Conservation (phyloP, 2,797 vertebrate species). For the Heterohyrax brucei region DNA sequence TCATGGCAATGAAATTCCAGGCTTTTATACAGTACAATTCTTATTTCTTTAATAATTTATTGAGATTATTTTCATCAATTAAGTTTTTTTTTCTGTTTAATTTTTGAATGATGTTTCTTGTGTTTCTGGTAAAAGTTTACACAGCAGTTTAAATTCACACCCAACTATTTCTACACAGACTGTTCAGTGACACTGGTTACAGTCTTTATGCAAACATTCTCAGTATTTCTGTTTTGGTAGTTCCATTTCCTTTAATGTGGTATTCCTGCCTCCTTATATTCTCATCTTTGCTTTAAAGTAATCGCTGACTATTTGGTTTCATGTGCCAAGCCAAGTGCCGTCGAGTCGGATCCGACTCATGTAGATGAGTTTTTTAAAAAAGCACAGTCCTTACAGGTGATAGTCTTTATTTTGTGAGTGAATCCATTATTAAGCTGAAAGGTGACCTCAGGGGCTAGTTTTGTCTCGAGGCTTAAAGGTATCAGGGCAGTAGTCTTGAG, state of each 20-base stretch:
- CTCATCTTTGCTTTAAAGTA: too few relatives aligned
- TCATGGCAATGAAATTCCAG: background rate
- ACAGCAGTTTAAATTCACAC: background rate
- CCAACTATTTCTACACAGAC: background rate
- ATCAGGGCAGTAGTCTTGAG: background rate
- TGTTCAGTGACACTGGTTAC: background rate
- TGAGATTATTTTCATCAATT: conserved; percentile 19
- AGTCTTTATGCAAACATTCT: background rate
- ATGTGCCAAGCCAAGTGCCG: too few relatives aligned
- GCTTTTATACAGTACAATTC: background rate
- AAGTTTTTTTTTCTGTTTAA: conserved; percentile 10
- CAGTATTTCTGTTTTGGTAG: too few relatives aligned
- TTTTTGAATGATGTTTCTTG: background rate
- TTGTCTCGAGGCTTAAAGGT: background rate
- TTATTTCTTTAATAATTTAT: conserved; percentile 3
- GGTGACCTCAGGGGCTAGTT: background rate
- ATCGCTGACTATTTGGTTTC: background rate
- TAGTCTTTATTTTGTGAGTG: background rate
- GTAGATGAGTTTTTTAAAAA: background rate
- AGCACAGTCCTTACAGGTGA: too few relatives aligned
- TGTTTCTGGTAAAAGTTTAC: background rate
- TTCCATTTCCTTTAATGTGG: background rate
- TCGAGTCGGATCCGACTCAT: background rate
- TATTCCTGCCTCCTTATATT: background rate
- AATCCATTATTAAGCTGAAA: background rate